phyloP scores from a whole-genome alignment of 2,888 invertebrate species.

The Holacanthella duospinosa region DNA sequence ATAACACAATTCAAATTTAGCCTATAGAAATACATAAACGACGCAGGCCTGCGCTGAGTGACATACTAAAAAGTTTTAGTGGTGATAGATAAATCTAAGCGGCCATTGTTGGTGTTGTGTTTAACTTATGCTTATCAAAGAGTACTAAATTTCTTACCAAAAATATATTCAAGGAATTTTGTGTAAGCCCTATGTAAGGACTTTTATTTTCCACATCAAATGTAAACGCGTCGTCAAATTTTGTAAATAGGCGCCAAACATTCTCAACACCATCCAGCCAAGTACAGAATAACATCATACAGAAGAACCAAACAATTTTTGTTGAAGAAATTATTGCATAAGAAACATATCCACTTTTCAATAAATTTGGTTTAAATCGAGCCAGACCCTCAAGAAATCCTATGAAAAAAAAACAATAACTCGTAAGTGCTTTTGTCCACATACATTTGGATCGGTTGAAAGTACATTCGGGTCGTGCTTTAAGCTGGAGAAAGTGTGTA shows the following conservation, averaged over 20 bases:
- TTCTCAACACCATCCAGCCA: constrained; percentile 39
- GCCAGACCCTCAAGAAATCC: constrained; percentile 39
- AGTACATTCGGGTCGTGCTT: no score
- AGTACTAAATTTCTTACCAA: no score
- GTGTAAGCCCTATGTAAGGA: no score
- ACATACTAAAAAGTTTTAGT: no score
- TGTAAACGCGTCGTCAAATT: constrained; percentile 32
- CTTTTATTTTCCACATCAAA: background rate
- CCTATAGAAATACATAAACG: no score
- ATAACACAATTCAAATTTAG: no score
- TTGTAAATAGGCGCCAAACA: constrained; percentile 38
- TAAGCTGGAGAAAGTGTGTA: no score
- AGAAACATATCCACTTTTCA: constrained; percentile 57
- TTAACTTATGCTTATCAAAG: no score
- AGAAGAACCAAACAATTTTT: constrained; percentile 64
- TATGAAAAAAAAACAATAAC: constrained; percentile 34
- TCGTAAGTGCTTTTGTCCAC: background rate
- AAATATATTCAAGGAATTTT: no score
- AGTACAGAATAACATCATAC: constrained; percentile 52
- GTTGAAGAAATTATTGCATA: constrained; percentile 62
- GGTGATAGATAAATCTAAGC: no score
- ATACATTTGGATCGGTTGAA: background rate
- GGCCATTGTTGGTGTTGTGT: no score
- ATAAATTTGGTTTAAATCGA: constrained; percentile 49
- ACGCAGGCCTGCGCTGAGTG: no score